Evolutionary conservation across 2,888 invertebrate species (phyloP).

Genomic region (Ophion ellenae): DNA sequence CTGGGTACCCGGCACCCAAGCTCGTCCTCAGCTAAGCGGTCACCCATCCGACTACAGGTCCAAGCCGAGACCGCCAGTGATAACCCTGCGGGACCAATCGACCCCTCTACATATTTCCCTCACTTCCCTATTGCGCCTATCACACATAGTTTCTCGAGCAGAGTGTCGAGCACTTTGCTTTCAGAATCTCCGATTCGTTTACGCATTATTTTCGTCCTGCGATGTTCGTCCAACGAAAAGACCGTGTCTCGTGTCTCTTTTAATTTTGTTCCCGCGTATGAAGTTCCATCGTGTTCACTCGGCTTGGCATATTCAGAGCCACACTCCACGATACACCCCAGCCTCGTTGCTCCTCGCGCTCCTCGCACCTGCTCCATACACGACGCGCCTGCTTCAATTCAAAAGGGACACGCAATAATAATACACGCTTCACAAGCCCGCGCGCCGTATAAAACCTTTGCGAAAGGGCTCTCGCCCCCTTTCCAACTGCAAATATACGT

Average conservation of each 20-base stretch:
- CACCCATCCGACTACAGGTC: too few species aligned
- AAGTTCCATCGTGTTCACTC: slow-evolving; percentile 28
- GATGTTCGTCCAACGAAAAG: slow-evolving; percentile 6
- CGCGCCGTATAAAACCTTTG: slow-evolving; percentile 49
- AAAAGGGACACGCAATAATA: slow-evolving; percentile 65
- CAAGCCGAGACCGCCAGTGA: too few species aligned
- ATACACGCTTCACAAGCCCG: slow-evolving; percentile 47
- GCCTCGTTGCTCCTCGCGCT: slow-evolving; percentile 12
- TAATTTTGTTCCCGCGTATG: slow-evolving; percentile 25
- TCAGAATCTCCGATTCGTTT: slow-evolving; percentile 21
- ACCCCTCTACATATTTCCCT: neutral
- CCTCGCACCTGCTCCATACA: slow-evolving; percentile 50
- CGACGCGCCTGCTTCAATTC: slow-evolving; percentile 62
- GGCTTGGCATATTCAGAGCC: slow-evolving; percentile 16
- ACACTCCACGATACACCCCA: slow-evolving; percentile 12
- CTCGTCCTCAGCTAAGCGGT: too few species aligned
- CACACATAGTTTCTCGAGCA: neutral
- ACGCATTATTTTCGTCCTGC: slow-evolving; percentile 11
- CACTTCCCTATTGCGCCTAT: neutral
- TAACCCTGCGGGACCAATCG: neutral
- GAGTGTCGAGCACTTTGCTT: neutral
- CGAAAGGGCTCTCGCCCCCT: slow-evolving; percentile 47
- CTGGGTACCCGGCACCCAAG: too few species aligned
- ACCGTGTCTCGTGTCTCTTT: neutral
- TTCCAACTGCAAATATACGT: slow-evolving; percentile 47